A percentile compares a stretch with the other conserved stretches of the same genome.
These are phyloP conservation scores for Allygus modestus DNA, from an alignment of 2,888 invertebrate genomes.

Conservation along the genomic window DNA sequence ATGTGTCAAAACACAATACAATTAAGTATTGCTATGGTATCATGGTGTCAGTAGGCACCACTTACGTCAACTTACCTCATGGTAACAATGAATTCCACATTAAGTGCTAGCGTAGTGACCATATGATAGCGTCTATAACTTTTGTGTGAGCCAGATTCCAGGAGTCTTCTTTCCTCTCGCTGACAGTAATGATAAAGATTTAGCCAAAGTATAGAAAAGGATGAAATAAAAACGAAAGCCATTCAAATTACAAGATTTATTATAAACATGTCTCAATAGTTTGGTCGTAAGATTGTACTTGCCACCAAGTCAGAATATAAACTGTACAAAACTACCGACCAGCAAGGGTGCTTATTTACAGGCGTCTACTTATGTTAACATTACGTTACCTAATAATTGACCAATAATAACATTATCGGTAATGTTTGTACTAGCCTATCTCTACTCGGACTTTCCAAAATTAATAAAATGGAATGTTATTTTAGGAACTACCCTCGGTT, in stretches of 20 bases:
- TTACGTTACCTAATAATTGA: conserved; percentile 50
- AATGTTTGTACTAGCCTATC: conserved; percentile 37
- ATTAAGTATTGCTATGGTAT: too few relatives aligned
- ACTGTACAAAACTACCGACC: conserved; percentile 48
- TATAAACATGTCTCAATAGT: conserved; percentile 42
- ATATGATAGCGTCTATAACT: too few relatives aligned
- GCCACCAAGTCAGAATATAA: conserved; percentile 49
- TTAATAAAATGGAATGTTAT: conserved; percentile 47
- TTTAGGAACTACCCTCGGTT: conserved; percentile 41
- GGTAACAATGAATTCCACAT: too few relatives aligned
- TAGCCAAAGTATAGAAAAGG: not conserved
- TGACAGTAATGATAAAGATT: too few relatives aligned
- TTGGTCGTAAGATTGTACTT: conserved; percentile 55
- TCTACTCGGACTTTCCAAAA: conserved; percentile 12
- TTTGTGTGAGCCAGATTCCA: too few relatives aligned
- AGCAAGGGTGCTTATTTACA: conserved; percentile 48
- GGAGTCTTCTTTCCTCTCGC: too few relatives aligned
- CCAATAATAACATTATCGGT: conserved; percentile 51
- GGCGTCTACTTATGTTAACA: conserved; percentile 15
- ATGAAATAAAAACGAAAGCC: not conserved
- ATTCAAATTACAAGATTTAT: conserved; percentile 44
- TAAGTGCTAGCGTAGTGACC: too few relatives aligned
- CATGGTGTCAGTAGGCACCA: too few relatives aligned
- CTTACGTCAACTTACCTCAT: too few relatives aligned
- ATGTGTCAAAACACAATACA: too few relatives aligned